phyloP scores from a whole-genome alignment of 2,888 invertebrate genomes.

The Entomobrya multifasciata region DNA sequence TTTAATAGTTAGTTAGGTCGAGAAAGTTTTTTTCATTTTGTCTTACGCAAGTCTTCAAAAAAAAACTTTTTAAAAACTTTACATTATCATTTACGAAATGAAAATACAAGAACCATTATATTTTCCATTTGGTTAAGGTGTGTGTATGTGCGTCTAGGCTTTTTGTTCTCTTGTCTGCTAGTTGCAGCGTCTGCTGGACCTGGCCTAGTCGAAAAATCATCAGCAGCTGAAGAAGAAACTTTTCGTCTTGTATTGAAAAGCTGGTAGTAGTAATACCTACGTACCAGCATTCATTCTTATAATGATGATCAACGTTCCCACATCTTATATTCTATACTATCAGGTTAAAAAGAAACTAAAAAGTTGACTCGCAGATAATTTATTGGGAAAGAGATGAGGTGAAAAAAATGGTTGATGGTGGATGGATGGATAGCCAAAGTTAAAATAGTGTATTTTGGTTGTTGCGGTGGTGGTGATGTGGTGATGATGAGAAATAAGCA shows the following conservation, averaged over 20 bases:
- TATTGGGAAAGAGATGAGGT: constrained; percentile 73
- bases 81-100: constrained; percentile 55
- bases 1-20: too few relatives aligned
- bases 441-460: constrained; percentile 28
- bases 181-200: too few relatives aligned
- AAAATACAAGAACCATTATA: constrained; percentile 63
- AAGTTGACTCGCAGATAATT: constrained; percentile 76
- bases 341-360: constrained; percentile 56
- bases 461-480: constrained; percentile 12
- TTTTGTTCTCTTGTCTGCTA: constrained; percentile 44
- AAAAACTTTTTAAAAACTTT: constrained; percentile 13
- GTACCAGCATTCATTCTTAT: constrained; percentile 36
- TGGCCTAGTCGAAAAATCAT: too few relatives aligned
- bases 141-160: constrained; percentile 26
- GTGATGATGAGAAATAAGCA: constrained; percentile 4
- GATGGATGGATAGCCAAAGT: constrained; percentile 35
- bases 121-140: too few relatives aligned
- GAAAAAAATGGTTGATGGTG: constrained; percentile 46
- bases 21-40: constrained; percentile 1
- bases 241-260: too few relatives aligned
- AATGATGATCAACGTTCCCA: too few relatives aligned
- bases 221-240: too few relatives aligned
- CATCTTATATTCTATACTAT: too few relatives aligned
- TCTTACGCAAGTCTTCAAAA: constrained; percentile 19
- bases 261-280: too few relatives aligned